Evolutionary conservation across 2,888 invertebrate genomes (phyloP).

Genomic region (Dorcus hopei): DNA sequence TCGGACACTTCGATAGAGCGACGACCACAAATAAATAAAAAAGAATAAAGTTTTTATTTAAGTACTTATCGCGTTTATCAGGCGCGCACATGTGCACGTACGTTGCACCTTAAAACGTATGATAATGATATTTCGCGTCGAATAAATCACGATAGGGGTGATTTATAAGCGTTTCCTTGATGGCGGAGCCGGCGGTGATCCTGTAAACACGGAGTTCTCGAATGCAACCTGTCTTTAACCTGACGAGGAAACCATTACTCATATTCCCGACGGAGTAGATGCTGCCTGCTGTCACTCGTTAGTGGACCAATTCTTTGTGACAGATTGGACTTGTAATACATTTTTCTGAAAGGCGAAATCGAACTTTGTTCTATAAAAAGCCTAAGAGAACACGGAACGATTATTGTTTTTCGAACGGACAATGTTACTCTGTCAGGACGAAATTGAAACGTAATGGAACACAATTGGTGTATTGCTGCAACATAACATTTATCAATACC

Average conservation of each 20-base stretch:
- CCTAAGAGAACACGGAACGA: too few relatives aligned
- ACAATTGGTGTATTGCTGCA: too few relatives aligned
- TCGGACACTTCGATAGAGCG: too few relatives aligned
- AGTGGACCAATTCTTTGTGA: constrained; percentile 47
- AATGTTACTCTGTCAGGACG: too few relatives aligned
- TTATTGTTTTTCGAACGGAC: too few relatives aligned
- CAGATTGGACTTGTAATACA: constrained; percentile 46
- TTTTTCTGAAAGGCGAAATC: constrained; percentile 32
- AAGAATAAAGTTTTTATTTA: too few relatives aligned
- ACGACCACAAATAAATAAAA: too few relatives aligned
- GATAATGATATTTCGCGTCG: constrained; percentile 12
- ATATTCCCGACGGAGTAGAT: constrained; percentile 42
- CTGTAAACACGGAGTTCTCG: constrained; percentile 18
- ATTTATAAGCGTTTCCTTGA: constrained; percentile 19
- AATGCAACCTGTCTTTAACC: constrained; percentile 28
- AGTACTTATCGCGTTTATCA: too few relatives aligned
- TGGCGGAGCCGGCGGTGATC: constrained; percentile 9
- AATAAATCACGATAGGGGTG: constrained; percentile 18
- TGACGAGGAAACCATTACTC: constrained; percentile 48
- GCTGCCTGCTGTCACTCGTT: constrained; percentile 45
- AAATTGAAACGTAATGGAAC: too few relatives aligned
- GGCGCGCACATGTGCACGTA: too few relatives aligned
- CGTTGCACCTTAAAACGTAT: neutral
- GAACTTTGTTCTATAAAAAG: neutral
- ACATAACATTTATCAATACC: too few relatives aligned